Conservation (phyloP, 2,113 vertebrate genomes). For the Siphamia tubifer region DNA sequence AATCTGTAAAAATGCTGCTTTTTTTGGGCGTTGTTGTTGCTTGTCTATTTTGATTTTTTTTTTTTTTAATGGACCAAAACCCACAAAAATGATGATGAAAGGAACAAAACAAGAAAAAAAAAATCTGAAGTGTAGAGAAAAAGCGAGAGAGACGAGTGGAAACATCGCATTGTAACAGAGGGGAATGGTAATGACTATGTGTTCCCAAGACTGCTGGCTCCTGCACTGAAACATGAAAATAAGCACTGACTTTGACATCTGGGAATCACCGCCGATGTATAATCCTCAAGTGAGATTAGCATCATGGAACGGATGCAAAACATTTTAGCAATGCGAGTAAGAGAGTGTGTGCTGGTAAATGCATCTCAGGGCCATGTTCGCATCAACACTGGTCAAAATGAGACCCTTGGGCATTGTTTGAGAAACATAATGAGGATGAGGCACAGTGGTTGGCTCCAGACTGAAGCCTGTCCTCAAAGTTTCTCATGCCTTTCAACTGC, state of each 20-base stretch:
- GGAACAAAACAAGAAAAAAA: no score
- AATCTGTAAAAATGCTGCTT: no score
- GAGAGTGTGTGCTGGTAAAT: neutral
- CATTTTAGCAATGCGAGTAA: slow-evolving; percentile 8
- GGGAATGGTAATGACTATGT: slow-evolving; percentile 60
- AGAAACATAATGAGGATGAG: slow-evolving; percentile 63
- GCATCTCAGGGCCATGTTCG: slow-evolving; percentile 23
- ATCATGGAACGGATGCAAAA: slow-evolving; percentile 58
- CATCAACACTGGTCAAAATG: slow-evolving; percentile 64
- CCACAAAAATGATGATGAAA: no score
- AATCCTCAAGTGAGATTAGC: slow-evolving; percentile 66
- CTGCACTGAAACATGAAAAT: slow-evolving; percentile 56
- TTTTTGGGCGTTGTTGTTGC: no score
- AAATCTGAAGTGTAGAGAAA: no score
- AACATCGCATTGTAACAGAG: slow-evolving; percentile 23
- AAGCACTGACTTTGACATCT: slow-evolving; percentile 56
- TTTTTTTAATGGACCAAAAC: no score
- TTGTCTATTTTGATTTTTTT: no score
- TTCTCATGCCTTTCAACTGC: slow-evolving; percentile 13
- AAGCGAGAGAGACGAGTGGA: slow-evolving; percentile 3
- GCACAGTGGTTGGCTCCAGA: slow-evolving; percentile 24
- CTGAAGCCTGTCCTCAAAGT: slow-evolving; percentile 38
- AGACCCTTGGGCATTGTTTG: slow-evolving; percentile 70
- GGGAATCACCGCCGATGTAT: slow-evolving; percentile 56
- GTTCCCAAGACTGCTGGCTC: slow-evolving; percentile 40